phyloP scores from a whole-genome alignment of 2,113 vertebrate genomes.

The Trematomus loennbergii region DNA sequence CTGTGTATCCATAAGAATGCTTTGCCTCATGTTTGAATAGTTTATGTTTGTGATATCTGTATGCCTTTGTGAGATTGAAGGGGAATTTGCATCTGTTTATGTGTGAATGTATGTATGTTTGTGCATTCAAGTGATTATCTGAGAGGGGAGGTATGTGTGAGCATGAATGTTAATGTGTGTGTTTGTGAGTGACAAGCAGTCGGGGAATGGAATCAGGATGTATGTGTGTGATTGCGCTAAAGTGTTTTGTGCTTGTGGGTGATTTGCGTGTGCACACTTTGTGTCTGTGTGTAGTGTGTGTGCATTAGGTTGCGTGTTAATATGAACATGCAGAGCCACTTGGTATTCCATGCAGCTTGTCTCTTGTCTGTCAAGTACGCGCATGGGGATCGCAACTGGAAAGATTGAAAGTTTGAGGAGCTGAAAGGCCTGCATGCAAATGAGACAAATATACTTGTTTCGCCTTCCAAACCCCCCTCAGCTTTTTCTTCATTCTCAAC shows the following conservation, averaged over 20 bases:
- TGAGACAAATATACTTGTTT: constrained; percentile 69
- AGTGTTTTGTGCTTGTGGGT: constrained; percentile 42
- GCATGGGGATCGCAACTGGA: constrained; percentile 69
- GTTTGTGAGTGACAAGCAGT: constrained; percentile 72
- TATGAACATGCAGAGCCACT: constrained; percentile 73
- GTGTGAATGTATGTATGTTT: constrained; percentile 74
- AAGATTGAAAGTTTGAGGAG: constrained; percentile 80
- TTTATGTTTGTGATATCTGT: constrained; percentile 62
- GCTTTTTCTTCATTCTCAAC: constrained; percentile 34
- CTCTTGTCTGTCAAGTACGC: constrained; percentile 76
- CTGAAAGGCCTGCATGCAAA: constrained; percentile 78
- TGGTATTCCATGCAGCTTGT: constrained; percentile 70
- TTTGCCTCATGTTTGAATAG: constrained; percentile 61
- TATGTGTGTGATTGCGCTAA: constrained; percentile 50
- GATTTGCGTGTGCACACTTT: constrained; percentile 16
- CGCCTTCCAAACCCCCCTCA: constrained; percentile 23
- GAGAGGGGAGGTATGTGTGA: constrained; percentile 70
- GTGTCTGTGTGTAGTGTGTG: background rate
- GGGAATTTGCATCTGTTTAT: constrained; percentile 77
- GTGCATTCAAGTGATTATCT: constrained; percentile 72
- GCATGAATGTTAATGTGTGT: constrained; percentile 77
- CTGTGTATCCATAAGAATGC: constrained; percentile 42
- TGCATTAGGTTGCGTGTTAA: constrained; percentile 53
- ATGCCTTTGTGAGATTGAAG: constrained; percentile 58
- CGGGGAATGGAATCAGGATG: constrained; percentile 62